Evolutionary conservation across 23 tunicate genomes (phyloP), one percentile per base, ranked within the genome.

Genomic region (Clavelina lepadiformis): DNA sequence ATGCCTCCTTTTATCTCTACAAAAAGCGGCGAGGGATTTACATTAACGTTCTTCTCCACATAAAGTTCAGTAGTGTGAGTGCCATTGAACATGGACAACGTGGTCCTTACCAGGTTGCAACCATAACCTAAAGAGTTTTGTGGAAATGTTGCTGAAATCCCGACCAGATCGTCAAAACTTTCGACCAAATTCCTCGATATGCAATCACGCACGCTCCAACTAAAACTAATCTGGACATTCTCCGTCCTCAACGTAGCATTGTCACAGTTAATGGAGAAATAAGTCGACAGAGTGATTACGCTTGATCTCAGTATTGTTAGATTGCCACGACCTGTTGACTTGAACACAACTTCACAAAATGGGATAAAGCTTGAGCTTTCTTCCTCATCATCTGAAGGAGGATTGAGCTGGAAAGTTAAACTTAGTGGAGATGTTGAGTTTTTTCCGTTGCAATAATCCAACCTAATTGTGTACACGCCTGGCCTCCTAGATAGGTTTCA

Each of bases 231-330:
- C 27, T 50, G 27, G 6, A 68, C 31, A 35, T 68, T 45, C 7
- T 26, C 20, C 26, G 33, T 22, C 6, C 21, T 5, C 28, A 30
- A n/a, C 7, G 20, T 3, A 26, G 23, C 35, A 24, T 29, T 6
- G 2, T 50, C 58, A 33, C 74, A 68, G 38, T 45, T 24, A 25
- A 68, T 23, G 2, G 49, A 30, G n/a, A 68, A 33, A 60, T 68
- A 47, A 15, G 74, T 29, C 41, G 59, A 20, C 38, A 68, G 19
- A 29, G 38, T 50, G 22, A 68, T 28, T 3, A 60, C 2, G 2
- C 51, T 60, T 22, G 60, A 36, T 29, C 51, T 68, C 44, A 30
- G 31, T 2, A 68, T 13, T 8, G 26, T 63, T 35, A 38, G n/a
- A 23, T 50, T 51, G 26, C 28, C 74, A 19, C 32, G 15, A 1